Conservation (phyloP, 1,140 invertebrate genomes). For the Leguminivora glycinivorella region DNA sequence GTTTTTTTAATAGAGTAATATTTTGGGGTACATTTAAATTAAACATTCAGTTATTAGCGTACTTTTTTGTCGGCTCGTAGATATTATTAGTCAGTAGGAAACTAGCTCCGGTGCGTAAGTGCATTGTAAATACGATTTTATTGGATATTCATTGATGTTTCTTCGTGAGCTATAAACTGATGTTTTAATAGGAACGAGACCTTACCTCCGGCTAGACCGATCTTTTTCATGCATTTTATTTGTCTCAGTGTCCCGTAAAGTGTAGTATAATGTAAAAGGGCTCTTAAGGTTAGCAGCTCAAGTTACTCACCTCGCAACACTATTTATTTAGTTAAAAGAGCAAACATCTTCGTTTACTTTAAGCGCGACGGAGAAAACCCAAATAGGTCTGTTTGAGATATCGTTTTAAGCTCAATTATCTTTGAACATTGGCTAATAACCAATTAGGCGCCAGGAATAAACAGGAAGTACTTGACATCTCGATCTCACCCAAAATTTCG, state of each 20-base stretch:
- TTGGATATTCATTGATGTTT: too few species aligned
- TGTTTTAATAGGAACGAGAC: too few species aligned
- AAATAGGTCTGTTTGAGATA: constrained; percentile 48
- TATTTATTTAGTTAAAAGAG: constrained; percentile 53
- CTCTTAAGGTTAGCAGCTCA: constrained; percentile 29
- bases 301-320: constrained; percentile 36
- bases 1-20: too few species aligned
- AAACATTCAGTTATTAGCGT: too few species aligned
- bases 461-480: constrained; percentile 44
- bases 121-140: too few species aligned
- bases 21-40: too few species aligned
- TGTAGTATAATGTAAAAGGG: not conserved
- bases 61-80: too few species aligned
- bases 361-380: constrained; percentile 43
- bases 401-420: constrained; percentile 50
- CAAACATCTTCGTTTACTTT: constrained; percentile 48
- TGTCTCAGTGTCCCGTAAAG: not conserved
- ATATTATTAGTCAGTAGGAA: too few species aligned
- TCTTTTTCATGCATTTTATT: not conserved
- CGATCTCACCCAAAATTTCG: constrained; percentile 32
- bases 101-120: too few species aligned
- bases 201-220: not conserved
- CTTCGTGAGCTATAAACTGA: too few species aligned
- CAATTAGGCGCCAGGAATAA: constrained; percentile 44
- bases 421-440: constrained; percentile 43